Conservation (phyloP, 2,888 invertebrate genomes). For the Drosophila merina region DNA sequence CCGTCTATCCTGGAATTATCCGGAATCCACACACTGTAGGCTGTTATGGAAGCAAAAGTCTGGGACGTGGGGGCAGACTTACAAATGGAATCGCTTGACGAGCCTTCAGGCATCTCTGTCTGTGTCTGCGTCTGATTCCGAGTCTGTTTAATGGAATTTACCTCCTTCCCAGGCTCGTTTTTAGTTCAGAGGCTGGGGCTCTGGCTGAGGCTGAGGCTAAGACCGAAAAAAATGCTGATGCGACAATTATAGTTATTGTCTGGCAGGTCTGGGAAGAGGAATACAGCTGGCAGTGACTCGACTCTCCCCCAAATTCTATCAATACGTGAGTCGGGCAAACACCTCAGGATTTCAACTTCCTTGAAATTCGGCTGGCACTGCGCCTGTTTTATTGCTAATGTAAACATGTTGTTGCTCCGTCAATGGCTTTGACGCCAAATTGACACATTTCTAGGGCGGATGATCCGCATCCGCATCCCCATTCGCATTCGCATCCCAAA, state of each 20-base stretch:
- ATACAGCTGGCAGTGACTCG: slow-evolving; percentile 28
- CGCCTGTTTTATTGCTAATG: slow-evolving; percentile 68
- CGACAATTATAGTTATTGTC: slow-evolving; percentile 78
- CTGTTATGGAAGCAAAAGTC: slow-evolving; percentile 1
- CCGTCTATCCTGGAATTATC: background rate
- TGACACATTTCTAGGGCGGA: slow-evolving; percentile 65
- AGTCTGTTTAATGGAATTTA: slow-evolving; percentile 46
- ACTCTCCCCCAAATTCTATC: slow-evolving; percentile 12
- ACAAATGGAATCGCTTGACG: slow-evolving; percentile 50
- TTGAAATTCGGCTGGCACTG: slow-evolving; percentile 54
- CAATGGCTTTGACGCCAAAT: slow-evolving; percentile 66
- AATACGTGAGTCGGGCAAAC: slow-evolving; percentile 56
- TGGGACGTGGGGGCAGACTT: slow-evolving; percentile 12
- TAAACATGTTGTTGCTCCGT: slow-evolving; percentile 60
- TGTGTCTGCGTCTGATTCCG: slow-evolving; percentile 34
- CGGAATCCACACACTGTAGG: slow-evolving; percentile 2
- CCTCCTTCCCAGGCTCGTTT: slow-evolving; percentile 41
- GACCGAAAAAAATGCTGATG: slow-evolving; percentile 68
- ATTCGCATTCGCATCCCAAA: slow-evolving; percentile 50
- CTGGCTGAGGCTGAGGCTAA: background rate
- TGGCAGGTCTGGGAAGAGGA: slow-evolving; percentile 57
- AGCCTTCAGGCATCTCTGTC: slow-evolving; percentile 36
- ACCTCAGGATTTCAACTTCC: slow-evolving; percentile 37
- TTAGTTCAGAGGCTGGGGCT: slow-evolving; percentile 34
- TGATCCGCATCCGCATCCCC: slow-evolving; percentile 19